Base-by-base conservation (phyloP, 2,888 invertebrate species). In the Lasioglossum villosulum region DNA sequence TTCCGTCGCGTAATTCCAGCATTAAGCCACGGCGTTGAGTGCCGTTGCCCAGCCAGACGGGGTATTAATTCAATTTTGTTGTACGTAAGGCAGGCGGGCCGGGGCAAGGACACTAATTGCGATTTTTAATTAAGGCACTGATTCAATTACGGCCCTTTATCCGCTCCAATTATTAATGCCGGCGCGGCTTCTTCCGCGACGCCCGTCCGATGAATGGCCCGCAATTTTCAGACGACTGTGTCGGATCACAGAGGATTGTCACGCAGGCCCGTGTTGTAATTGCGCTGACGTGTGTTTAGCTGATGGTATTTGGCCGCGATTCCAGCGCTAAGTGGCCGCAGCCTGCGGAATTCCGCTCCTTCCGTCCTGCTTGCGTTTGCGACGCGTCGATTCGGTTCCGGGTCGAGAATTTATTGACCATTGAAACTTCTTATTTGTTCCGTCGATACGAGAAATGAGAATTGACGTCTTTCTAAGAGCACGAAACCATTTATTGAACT, bases 81-180 rank as follows among this genome's bases (percentile, higher is more conserved):
- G 66, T 89, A 88, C 81, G 89, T 88, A 88, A 88, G 90, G 87
- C 77, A 86, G 86, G 76, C 80, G 80, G 77, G 74, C 77, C 45
- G 84, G 71, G 86, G 71, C 87, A 82, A 88, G 85, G 90, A 88
- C 87, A 86, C 90, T 92, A 90, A 91, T 93, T 91, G 91, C 89
- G 83, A 92, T 92, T 93, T 92, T 93, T 91, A 91, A 93, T 93
- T 92, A 91, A 86, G 89, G 86, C 88, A 89, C 88, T 92, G 88
- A 92, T 92, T 88, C 90, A 87, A 92, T 92, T 91, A 90, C 83
- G 81, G 59, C 77, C 88, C 87, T 88, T 90, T 83, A 86, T 89
- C 88, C 83, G 80, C 79, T 84, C 86, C 88, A 90, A 92, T 92
- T 89, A 92, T 92, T 92, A 90, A 92, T 91, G 81, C 79, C 75